These are phyloP conservation scores for Dendrolimus pini DNA, from an alignment of 2,888 invertebrate species.

Conservation along the genomic window DNA sequence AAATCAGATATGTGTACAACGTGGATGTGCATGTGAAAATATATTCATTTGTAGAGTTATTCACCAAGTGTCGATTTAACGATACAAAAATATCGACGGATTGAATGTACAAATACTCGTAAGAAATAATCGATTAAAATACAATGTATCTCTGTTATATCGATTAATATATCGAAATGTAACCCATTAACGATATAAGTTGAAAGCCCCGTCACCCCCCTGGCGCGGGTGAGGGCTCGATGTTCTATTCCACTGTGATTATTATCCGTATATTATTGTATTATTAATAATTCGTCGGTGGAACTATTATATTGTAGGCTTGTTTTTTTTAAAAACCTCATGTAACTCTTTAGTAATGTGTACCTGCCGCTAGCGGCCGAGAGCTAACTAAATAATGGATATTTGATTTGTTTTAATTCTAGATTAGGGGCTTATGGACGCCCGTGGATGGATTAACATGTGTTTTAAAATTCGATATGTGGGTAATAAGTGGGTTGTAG, in stretches of 20 bases:
- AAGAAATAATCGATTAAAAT: constrained; percentile 12
- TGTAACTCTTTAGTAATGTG: constrained; percentile 16
- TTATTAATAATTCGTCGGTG: constrained; percentile 32
- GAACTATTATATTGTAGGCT: constrained; percentile 27
- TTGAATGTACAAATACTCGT: constrained; percentile 46
- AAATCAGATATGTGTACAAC: neutral
- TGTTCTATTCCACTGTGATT: constrained; percentile 41
- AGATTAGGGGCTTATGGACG: constrained; percentile 51
- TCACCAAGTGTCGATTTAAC: neutral
- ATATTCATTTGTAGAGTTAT: constrained; percentile 16
- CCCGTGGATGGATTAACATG: constrained; percentile 58
- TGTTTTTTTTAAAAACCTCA: constrained; percentile 6
- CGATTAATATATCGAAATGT: neutral
- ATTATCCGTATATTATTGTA: constrained; percentile 24
- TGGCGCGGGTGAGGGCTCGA: neutral
- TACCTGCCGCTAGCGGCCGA: constrained; percentile 6
- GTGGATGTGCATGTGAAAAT: neutral
- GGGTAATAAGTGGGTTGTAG: constrained; percentile 61
- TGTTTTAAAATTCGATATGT: constrained; percentile 57
- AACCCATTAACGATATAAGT: neutral
- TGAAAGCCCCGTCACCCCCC: neutral
- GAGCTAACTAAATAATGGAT: constrained; percentile 57
- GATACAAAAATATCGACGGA: constrained; percentile 16
- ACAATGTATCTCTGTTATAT: constrained; percentile 14
- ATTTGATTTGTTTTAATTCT: constrained; percentile 61